Evolutionary conservation across 2,113 vertebrate genomes (phyloP), one percentile per base, ranked within the genome.

Genomic region (Cepphus grylle): DNA sequence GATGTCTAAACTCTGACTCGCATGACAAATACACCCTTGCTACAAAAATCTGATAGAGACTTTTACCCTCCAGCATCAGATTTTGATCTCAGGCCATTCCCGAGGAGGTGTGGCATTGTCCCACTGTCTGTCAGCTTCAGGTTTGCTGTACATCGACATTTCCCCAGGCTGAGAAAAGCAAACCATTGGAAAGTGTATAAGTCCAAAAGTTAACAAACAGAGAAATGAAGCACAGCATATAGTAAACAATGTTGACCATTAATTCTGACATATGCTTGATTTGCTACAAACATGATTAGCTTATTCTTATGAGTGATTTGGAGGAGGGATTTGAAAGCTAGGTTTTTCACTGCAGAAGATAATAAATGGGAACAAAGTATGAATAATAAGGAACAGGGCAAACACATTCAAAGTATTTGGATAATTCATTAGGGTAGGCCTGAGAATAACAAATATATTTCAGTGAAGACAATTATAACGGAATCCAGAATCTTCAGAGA

Each of bases 401-500:
- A 96, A 95, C 50, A 91, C 10, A 69, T 93, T 92, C 43, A 89
- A 84, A 94, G 65, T 65, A 87, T 79, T 90, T 94, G 65, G 86
- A 93, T 93, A 95, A 95, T 95, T 96, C 89, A 94, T 93, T 95
- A 91, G 49, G 9, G 36, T 79, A 93, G 84, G 26, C 49, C 62
- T 93, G 50, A 89, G 81, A 91, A 82, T 91, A 92, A 92, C 26
- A 87, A 94, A 79, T 88, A 20, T 40, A 62, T 90, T 84, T 83
- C 13, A 27, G 7, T 89, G 40, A 74, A 89, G 58, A 72, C 40
- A 65, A 70, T 85, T 79, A 47, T 62, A 93, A 79, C 26, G 13
- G 23, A 94, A 91, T 85, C 36, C 70, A 91, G 78, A 93, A 92
- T 82, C 73, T 89, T 93, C 40, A 87, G 61, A 61, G 66, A 76